These are phyloP conservation scores for Colletes collaris DNA, from an alignment of 2,888 invertebrate species.

Conservation along the genomic window DNA sequence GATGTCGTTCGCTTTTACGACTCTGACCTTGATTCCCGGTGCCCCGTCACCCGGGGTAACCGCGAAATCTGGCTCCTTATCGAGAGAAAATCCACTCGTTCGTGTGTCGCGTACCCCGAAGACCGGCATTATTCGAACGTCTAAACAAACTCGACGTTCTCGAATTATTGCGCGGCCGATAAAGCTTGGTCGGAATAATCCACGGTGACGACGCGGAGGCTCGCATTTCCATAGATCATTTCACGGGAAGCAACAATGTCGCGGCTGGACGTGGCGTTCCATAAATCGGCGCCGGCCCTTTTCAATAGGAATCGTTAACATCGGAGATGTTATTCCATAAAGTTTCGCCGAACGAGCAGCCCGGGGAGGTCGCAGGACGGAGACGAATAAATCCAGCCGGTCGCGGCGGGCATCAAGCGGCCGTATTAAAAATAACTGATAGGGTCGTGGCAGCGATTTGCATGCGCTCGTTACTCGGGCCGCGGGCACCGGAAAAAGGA, in stretches of 20 bases:
- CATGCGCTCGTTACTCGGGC: slow-evolving; percentile 66
- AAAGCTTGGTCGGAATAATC: slow-evolving; percentile 45
- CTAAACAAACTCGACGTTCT: no score
- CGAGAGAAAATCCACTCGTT: neutral
- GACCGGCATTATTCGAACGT: no score
- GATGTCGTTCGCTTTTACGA: slow-evolving; percentile 70
- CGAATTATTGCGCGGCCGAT: slow-evolving; percentile 4
- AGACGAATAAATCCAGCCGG: slow-evolving; percentile 59
- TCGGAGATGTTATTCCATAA: slow-evolving; percentile 61
- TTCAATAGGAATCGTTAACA: slow-evolving; percentile 62
- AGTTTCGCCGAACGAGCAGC: slow-evolving; percentile 41
- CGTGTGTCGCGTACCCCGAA: no score
- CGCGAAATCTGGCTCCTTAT: slow-evolving; percentile 48
- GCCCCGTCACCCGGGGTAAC: slow-evolving; percentile 58
- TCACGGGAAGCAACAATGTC: slow-evolving; percentile 37
- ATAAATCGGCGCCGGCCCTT: slow-evolving; percentile 55
- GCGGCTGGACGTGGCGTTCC: slow-evolving; percentile 30
- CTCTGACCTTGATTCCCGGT: slow-evolving; percentile 74
- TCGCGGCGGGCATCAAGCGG: slow-evolving; percentile 56
- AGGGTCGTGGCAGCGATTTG: slow-evolving; percentile 68
- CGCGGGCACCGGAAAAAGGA: slow-evolving; percentile 11
- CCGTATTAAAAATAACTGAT: slow-evolving; percentile 69
- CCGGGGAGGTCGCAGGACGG: slow-evolving; percentile 45
- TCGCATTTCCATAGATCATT: slow-evolving; percentile 51
- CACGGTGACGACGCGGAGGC: slow-evolving; percentile 32